These are phyloP conservation scores for Leptinotarsa juncta DNA, from an alignment of 2,888 invertebrate genomes.

Conservation along the genomic window DNA sequence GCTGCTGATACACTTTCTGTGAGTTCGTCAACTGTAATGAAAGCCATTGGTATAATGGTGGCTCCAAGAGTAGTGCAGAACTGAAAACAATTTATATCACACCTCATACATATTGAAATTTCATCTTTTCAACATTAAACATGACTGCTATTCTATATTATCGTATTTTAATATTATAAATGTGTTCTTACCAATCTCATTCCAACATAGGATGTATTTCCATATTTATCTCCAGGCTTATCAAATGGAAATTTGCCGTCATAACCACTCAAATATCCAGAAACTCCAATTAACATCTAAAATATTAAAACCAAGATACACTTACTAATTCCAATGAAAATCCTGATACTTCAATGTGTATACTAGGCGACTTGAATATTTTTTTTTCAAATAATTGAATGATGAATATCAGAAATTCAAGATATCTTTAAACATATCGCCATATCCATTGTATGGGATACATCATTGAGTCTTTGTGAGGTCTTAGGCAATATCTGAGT, in stretches of 20 bases:
- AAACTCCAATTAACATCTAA: constrained; percentile 94
- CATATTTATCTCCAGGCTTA: constrained; percentile 95
- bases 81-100: constrained; percentile 66
- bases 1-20: constrained; percentile 86
- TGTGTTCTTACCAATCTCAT: constrained; percentile 86
- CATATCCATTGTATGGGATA: too few relatives aligned
- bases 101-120: background rate
- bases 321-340: too few relatives aligned
- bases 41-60: constrained; percentile 86
- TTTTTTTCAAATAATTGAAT: too few relatives aligned
- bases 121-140: background rate
- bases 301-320: constrained; percentile 49
- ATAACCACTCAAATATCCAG: constrained; percentile 92
- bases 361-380: too few relatives aligned
- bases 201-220: constrained; percentile 87
- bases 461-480: too few relatives aligned
- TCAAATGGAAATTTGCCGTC: constrained; percentile 95
- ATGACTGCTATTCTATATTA: too few relatives aligned
- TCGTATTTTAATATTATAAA: background rate
- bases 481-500: too few relatives aligned
- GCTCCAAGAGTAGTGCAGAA: constrained; percentile 93
- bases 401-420: too few relatives aligned
- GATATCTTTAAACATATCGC: too few relatives aligned
- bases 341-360: too few relatives aligned
- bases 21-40: constrained; percentile 89